Evolutionary conservation across 2,797 vertebrate species (phyloP), one percentile per base, ranked within the genome.

Genomic region (Cyclopterus lumpus): DNA sequence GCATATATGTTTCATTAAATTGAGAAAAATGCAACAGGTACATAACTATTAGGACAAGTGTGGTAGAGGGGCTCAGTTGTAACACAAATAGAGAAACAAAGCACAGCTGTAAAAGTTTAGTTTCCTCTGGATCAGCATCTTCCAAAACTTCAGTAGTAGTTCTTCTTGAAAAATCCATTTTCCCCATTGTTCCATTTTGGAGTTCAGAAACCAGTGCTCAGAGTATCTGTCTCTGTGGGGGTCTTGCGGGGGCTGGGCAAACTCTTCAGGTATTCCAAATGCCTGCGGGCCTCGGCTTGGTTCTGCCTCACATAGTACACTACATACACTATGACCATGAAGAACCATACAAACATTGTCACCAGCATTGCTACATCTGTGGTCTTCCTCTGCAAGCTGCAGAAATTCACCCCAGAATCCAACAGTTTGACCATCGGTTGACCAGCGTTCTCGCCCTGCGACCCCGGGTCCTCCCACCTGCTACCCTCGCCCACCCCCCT

Each of bases 321-420:
- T 12, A 96, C 94, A 1, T 92, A 96, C 28, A 94, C 60, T 3
- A 96, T 95, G 30, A 96, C 67, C 40, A 95, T 92, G 0, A 93
- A 92, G 78, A 96, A 95, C 96, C 96, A 96, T 10, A 92, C 92
- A 0, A 95, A 96, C 94, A 96, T 88, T 1, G 95, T 95, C 75
- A 94, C 93, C 84, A 96, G 90, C 94, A 95, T 95, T 2, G 83
- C 95, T 55, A 93, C 55, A 0, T 96, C 96, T 0, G 93, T 95
- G 78, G 94, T 95, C 77, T 94, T 95, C 67, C 94, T 93, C 85
- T 95, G 95, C 63, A 94, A 57, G 81, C 93, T 93, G 83, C 95
- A 96, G 86, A 96, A 95, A 46, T 96, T 95, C 74, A 95, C 89
- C n/a, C 95, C 95, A 0, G 93, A 90, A 55, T 93, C 89, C 82